These are phyloP conservation scores for Catocala sponsa DNA, from an alignment of 2,888 invertebrate genomes.

Conservation along the genomic window DNA sequence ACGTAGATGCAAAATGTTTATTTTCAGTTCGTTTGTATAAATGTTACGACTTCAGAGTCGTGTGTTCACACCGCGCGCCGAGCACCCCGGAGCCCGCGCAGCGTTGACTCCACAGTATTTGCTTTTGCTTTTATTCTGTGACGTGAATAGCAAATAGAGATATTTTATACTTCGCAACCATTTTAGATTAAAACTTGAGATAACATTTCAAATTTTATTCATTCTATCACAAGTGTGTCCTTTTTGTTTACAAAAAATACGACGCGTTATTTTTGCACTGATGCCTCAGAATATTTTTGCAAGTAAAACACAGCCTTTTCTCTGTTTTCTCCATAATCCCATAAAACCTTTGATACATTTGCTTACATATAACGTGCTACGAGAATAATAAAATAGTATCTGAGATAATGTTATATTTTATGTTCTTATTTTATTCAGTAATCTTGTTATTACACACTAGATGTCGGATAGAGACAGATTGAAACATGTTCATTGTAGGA, in stretches of 20 bases:
- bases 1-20: not conserved
- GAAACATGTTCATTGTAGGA: not conserved
- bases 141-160: slow-evolving; percentile 12
- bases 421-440: not conserved
- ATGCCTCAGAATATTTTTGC: not conserved
- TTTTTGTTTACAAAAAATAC: slow-evolving; percentile 1
- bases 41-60: not conserved
- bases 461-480: not conserved
- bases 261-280: not conserved
- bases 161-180: slow-evolving; percentile 1
- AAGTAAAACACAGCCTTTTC: not conserved
- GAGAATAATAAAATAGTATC: not conserved
- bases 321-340: not conserved
- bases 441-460: not conserved
- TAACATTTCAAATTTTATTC: slow-evolving; percentile 1
- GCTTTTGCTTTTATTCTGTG: slow-evolving; percentile 9
- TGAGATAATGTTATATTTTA: not conserved
- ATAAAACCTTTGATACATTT: slow-evolving; percentile 1
- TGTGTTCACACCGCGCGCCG: not conserved
- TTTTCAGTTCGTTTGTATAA: not conserved
- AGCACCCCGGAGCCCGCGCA: not conserved
- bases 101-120: slow-evolving; percentile 3
- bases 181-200: not conserved
- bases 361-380: not conserved
- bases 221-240: not conserved